Evolutionary conservation across 2,888 invertebrate genomes (phyloP).

Genomic region (Julus scandinavius): DNA sequence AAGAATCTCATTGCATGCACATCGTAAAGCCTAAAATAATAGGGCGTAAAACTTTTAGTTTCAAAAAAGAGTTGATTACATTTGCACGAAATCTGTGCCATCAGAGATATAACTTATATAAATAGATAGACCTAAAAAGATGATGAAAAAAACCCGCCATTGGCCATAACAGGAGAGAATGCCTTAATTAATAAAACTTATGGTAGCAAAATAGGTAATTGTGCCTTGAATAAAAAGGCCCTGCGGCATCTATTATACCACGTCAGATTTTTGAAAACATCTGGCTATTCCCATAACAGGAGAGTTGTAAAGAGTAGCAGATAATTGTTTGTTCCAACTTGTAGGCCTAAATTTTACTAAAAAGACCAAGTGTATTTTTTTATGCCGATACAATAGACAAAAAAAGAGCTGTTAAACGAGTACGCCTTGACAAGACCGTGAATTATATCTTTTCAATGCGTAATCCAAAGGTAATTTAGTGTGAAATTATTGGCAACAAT

Average conservation of each 20-base stretch:
- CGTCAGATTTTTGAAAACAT: not conserved
- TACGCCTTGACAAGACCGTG: not conserved
- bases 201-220: constrained; percentile 31
- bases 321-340: not conserved
- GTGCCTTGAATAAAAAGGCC: not conserved
- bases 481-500: constrained; percentile 22
- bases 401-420: not conserved
- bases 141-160: not conserved
- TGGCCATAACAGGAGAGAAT: not conserved
- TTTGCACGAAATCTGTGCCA: constrained; percentile 18
- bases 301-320: not conserved
- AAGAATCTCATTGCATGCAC: not conserved
- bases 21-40: not conserved
- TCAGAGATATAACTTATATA: constrained; percentile 24
- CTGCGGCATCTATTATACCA: not conserved
- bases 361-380: not conserved
- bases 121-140: constrained; percentile 10
- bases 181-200: not conserved
- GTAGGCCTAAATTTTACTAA: not conserved
- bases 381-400: not conserved
- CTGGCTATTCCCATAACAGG: not conserved
- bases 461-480: not conserved
- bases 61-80: not conserved
- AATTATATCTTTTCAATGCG: constrained; percentile 26
- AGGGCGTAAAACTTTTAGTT: not conserved